Evolutionary conservation across 2,797 vertebrate genomes (phyloP).

Genomic region (Melanotaenia nigrans): DNA sequence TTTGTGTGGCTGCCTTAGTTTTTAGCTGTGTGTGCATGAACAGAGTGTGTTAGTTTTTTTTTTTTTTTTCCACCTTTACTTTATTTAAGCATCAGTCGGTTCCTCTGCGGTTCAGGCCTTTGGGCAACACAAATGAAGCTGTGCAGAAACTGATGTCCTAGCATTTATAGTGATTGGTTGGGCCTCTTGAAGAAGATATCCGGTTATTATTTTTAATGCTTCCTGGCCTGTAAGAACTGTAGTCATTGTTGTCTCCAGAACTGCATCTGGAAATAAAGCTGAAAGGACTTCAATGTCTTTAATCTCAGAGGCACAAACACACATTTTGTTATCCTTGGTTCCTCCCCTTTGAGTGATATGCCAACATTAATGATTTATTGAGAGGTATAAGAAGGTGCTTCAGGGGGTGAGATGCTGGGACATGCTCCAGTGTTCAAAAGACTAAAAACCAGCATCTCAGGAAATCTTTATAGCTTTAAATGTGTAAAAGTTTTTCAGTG

Average conservation of each 20-base stretch:
- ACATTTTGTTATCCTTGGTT: background rate
- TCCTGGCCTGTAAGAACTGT: background rate
- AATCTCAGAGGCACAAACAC: conserved; percentile 4
- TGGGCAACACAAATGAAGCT: background rate
- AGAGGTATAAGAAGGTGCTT: conserved; percentile 5
- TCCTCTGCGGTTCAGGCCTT: conserved; percentile 1
- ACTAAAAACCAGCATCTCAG: conserved; percentile 8
- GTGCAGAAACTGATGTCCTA: background rate
- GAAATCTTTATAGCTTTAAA: background rate
- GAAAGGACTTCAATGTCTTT: background rate
- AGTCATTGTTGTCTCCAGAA: background rate
- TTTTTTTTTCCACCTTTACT: background rate
- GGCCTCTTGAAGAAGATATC: too few species aligned
- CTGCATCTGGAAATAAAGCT: too few species aligned
- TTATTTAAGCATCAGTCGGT: background rate
- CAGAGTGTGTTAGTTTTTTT: conserved; percentile 12
- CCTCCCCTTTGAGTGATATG: background rate
- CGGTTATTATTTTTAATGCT: too few species aligned
- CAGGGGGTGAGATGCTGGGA: conserved; percentile 34
- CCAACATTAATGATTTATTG: conserved; percentile 40
- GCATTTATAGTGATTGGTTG: background rate
- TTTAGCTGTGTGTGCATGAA: conserved; percentile 10
- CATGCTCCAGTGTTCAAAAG: conserved; percentile 3
- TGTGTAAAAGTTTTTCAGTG: background rate
- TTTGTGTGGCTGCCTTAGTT: conserved; percentile 19